Conservation (phyloP, 2,797 vertebrate genomes). For the Diplodus puntazzo region DNA sequence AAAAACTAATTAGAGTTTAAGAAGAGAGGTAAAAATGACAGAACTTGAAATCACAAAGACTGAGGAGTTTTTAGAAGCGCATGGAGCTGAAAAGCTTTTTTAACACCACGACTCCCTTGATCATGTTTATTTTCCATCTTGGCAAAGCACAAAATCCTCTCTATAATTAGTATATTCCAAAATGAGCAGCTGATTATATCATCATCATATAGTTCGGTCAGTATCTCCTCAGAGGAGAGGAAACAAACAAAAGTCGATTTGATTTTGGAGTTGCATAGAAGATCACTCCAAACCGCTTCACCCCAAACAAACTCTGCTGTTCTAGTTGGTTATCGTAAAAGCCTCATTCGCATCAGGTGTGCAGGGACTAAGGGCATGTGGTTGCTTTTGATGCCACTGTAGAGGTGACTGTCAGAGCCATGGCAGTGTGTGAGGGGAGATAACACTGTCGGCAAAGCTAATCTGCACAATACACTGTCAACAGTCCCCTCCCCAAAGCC, state of each 20-base stretch:
- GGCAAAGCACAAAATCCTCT: neutral
- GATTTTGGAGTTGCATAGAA: neutral
- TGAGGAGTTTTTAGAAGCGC: conserved; percentile 10
- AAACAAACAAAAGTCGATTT: neutral
- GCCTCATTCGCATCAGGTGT: conserved; percentile 42
- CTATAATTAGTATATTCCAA: neutral
- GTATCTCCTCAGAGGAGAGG: neutral
- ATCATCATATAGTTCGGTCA: neutral
- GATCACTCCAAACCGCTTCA: neutral
- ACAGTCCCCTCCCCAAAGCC: conserved; percentile 28
- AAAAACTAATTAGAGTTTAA: conserved; percentile 53
- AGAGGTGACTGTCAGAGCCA: conserved; percentile 55
- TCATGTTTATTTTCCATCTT: neutral
- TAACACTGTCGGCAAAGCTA: conserved; percentile 58
- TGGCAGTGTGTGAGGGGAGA: conserved; percentile 56
- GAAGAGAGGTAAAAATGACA: conserved; percentile 26
- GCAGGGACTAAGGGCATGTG: conserved; percentile 19
- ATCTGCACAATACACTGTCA: conserved; percentile 59
- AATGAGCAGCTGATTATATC: neutral
- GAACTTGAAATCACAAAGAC: conserved; percentile 10
- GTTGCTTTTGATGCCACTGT: conserved; percentile 38
- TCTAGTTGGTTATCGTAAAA: conserved; percentile 41
- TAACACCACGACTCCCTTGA: neutral
- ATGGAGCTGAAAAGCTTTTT: neutral
- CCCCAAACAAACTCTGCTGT: conserved; percentile 29